These are phyloP conservation scores for Drosophila bocqueti DNA, from an alignment of 1,140 invertebrate species.

Conservation along the genomic window DNA sequence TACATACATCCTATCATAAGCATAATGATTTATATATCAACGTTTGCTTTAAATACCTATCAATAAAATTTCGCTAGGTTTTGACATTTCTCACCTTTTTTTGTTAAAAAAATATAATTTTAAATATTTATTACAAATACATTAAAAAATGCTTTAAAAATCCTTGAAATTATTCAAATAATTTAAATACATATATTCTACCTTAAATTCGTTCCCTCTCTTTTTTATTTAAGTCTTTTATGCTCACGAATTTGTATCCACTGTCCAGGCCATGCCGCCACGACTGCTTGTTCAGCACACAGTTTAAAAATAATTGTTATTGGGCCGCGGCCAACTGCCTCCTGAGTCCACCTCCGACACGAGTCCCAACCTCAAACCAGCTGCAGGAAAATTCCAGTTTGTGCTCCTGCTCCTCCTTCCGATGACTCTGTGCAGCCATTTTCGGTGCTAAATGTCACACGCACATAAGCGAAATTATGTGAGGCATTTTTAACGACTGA, in stretches of 20 bases:
- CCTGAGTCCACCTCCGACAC: conserved; percentile 31
- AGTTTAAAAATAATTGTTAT: conserved; percentile 80
- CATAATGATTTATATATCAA: too few relatives aligned
- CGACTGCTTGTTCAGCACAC: conserved; percentile 34
- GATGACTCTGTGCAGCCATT: conserved; percentile 21
- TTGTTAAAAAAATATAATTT: too few relatives aligned
- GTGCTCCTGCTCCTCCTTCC: neutral
- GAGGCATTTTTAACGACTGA: conserved; percentile 81
- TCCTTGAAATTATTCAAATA: neutral
- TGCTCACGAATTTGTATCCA: conserved; percentile 21
- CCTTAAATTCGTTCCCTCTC: neutral
- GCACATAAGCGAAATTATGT: conserved; percentile 83
- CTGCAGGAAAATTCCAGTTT: conserved; percentile 6
- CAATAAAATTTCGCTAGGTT: too few relatives aligned
- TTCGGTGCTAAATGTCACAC: conserved; percentile 73
- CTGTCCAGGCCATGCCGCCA: conserved; percentile 15
- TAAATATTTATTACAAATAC: too few relatives aligned
- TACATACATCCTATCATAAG: too few relatives aligned
- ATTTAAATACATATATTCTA: neutral
- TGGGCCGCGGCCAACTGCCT: conserved; percentile 33
- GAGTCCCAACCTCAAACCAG: conserved; percentile 3
- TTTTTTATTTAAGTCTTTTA: neutral
- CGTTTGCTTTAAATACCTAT: too few relatives aligned
- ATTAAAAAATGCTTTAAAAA: neutral
- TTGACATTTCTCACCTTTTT: too few relatives aligned